Conservation (phyloP, 2,888 invertebrate species). For the Limnephilus marmoratus region DNA sequence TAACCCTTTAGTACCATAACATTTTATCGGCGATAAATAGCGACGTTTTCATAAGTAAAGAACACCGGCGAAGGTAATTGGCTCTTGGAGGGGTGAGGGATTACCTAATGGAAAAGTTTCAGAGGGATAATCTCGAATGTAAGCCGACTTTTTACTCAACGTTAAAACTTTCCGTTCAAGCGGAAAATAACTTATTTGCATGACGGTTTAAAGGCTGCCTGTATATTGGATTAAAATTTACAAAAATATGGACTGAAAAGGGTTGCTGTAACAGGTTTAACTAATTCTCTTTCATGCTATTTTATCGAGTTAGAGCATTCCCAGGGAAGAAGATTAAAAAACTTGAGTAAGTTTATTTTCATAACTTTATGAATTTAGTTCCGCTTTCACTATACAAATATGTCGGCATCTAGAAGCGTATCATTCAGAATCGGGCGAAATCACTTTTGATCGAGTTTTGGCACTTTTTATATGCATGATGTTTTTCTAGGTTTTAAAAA, state of each 20-base stretch:
- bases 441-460: too few species aligned
- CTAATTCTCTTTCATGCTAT: neutral
- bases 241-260: neutral
- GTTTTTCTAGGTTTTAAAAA: too few species aligned
- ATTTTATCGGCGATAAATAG: conserved; percentile 2
- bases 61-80: neutral
- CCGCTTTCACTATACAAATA: too few species aligned
- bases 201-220: neutral
- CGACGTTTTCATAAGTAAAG: conserved; percentile 2
- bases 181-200: neutral
- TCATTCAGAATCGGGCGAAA: too few species aligned
- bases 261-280: neutral
- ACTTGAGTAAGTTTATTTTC: too few species aligned
- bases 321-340: neutral
- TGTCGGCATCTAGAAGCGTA: too few species aligned
- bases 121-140: conserved; percentile 2
- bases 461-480: too few species aligned
- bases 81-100: neutral
- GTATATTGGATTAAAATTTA: neutral
- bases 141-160: neutral
- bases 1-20: neutral
- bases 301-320: neutral
- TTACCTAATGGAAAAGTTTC: conserved; percentile 2
- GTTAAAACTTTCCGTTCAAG: neutral
- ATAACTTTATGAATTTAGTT: too few species aligned